phyloP scores from a whole-genome alignment of 2,888 invertebrate genomes.

The Apodemia mormo region DNA sequence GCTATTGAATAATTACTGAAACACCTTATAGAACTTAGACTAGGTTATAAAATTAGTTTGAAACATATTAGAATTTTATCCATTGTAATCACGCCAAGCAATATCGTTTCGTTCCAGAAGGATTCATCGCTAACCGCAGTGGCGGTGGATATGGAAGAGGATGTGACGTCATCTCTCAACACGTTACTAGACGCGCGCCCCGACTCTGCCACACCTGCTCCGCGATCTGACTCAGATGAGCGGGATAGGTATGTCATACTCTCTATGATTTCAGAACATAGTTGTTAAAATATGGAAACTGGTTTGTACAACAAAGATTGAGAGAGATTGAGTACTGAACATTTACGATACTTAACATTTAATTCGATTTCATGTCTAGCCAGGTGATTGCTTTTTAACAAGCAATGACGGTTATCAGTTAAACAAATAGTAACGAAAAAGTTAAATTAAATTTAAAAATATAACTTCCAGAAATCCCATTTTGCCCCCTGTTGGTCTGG shows the following conservation, averaged over 20 bases:
- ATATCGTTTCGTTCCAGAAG: constrained; percentile 80
- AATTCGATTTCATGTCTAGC: too few species aligned
- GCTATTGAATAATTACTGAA: too few species aligned
- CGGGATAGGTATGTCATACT: constrained; percentile 56
- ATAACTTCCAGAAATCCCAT: too few species aligned
- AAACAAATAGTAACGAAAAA: too few species aligned
- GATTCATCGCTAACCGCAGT: constrained; percentile 91
- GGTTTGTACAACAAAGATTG: neutral
- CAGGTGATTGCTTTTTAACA: too few species aligned
- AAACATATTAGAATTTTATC: neutral
- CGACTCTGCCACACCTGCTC: constrained; percentile 73
- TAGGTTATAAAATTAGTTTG: too few species aligned
- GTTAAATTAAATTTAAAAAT: too few species aligned
- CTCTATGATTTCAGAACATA: neutral
- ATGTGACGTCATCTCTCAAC: constrained; percentile 95
- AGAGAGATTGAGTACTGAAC: too few species aligned
- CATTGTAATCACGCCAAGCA: constrained; percentile 7
- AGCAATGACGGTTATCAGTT: too few species aligned
- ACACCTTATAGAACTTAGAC: too few species aligned
- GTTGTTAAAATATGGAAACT: neutral
- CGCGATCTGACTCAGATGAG: constrained; percentile 61
- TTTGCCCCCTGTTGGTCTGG: too few species aligned
- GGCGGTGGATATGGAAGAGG: constrained; percentile 95
- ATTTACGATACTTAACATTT: too few species aligned
- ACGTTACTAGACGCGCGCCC: constrained; percentile 91